Percentiles rank a stretch among this genome's conserved stretches.
Conservation (phyloP, 2,888 invertebrate genomes). For the Meloe dianella region DNA sequence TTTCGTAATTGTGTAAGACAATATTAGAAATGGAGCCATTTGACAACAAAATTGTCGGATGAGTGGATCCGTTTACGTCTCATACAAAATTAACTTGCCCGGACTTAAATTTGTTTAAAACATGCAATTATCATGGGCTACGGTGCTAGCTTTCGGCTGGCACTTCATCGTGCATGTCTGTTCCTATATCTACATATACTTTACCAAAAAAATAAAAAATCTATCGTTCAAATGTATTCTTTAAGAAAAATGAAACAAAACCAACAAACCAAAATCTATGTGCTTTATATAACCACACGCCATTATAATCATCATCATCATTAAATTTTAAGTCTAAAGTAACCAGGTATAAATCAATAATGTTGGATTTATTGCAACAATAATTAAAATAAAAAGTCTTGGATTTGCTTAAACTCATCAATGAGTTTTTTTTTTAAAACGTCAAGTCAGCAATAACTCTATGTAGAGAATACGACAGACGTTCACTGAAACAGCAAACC, state of each 20-base stretch:
- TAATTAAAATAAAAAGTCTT: background rate
- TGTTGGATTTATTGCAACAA: background rate
- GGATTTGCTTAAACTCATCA: background rate
- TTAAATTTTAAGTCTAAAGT: background rate
- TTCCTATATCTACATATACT: slow-evolving; percentile 12
- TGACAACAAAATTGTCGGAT: slow-evolving; percentile 47
- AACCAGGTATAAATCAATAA: no score
- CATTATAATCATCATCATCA: background rate
- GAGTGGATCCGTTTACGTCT: slow-evolving; percentile 55
- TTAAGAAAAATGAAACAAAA: background rate
- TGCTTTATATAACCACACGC: background rate
- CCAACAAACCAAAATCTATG: background rate
- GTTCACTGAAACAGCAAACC: background rate
- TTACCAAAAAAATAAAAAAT: no score
- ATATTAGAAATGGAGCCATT: slow-evolving; percentile 36
- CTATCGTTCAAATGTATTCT: background rate
- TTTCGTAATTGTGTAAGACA: background rate
- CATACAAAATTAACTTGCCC: slow-evolving; percentile 59
- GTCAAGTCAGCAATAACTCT: background rate
- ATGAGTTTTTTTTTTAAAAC: background rate
- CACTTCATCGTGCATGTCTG: slow-evolving; percentile 47
- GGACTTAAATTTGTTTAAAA: slow-evolving; percentile 59
- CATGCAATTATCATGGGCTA: slow-evolving; percentile 59
- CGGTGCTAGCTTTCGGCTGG: slow-evolving; percentile 55
- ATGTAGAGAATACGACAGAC: background rate